Conservation (phyloP, 2,113 vertebrate genomes). For the Ptilonorhynchus violaceus region DNA sequence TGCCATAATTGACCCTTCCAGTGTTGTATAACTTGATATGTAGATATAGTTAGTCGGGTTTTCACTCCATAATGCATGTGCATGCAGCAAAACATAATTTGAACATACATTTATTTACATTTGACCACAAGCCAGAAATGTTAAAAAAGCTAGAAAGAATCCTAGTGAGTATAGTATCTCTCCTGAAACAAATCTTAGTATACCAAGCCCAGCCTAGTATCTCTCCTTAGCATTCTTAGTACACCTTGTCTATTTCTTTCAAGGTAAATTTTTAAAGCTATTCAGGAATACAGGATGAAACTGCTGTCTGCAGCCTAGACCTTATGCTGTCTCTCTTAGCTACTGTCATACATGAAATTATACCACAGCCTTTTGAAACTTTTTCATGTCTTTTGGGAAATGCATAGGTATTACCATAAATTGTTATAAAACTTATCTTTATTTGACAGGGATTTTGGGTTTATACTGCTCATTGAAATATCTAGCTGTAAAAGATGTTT, state of each 20-base stretch:
- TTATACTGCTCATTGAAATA: not conserved
- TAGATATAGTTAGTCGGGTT: not conserved
- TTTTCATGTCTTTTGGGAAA: not conserved
- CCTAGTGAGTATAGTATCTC: not conserved
- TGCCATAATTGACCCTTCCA: not conserved
- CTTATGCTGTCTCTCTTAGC: not conserved
- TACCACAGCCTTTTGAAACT: not conserved
- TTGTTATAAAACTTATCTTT: not conserved
- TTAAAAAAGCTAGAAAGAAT: not conserved
- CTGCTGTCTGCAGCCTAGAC: not conserved
- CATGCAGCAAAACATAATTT: not conserved
- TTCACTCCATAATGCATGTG: fast-evolving
- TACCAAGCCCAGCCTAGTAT: not conserved
- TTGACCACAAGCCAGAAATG: not conserved
- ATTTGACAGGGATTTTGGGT: not conserved
- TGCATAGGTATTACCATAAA: not conserved
- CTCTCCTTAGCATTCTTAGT: not conserved
- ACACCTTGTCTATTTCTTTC: not conserved
- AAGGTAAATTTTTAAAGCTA: not conserved
- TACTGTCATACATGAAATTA: not conserved
- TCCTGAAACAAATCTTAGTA: not conserved
- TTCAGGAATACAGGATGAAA: not conserved
- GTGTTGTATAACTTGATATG: not conserved
- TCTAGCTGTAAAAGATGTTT: not conserved
- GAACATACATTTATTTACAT: not conserved